A percentile compares a stretch with the other conserved stretches of the same genome.
Evolutionary conservation across 1,140 invertebrate species (phyloP).

Genomic region (Leptonema lineaticorne): DNA sequence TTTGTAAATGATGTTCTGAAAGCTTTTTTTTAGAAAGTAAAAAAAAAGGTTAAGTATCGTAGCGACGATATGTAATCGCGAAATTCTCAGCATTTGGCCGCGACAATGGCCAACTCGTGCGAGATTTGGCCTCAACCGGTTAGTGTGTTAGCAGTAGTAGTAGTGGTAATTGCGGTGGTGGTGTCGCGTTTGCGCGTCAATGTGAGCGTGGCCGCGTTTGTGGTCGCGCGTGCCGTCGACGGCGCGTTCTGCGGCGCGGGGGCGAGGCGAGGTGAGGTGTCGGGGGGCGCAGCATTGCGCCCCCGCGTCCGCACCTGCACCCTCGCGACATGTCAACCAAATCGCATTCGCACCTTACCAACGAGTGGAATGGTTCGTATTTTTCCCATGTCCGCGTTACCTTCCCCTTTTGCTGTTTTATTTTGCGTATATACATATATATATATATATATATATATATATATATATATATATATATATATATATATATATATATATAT

Average conservation of each 20-base stretch:
- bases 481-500: no score
- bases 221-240: background rate
- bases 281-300: background rate
- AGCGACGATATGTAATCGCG: no score
- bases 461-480: no score
- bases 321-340: conserved; percentile 36
- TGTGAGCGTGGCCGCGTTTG: background rate
- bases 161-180: background rate
- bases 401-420: no score
- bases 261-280: background rate
- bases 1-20: no score
- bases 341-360: conserved; percentile 40
- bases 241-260: background rate
- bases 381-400: background rate
- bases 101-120: no score
- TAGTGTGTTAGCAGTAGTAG: background rate
- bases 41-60: no score
- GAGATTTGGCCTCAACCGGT: no score
- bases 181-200: background rate
- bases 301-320: background rate
- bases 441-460: no score
- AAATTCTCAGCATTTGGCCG: no score
- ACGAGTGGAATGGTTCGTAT: conserved; percentile 40
- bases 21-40: no score
- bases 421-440: no score